These are phyloP conservation scores for Tyrophagus putrescentiae DNA, from an alignment of 1,140 invertebrate species.

Conservation along the genomic window DNA sequence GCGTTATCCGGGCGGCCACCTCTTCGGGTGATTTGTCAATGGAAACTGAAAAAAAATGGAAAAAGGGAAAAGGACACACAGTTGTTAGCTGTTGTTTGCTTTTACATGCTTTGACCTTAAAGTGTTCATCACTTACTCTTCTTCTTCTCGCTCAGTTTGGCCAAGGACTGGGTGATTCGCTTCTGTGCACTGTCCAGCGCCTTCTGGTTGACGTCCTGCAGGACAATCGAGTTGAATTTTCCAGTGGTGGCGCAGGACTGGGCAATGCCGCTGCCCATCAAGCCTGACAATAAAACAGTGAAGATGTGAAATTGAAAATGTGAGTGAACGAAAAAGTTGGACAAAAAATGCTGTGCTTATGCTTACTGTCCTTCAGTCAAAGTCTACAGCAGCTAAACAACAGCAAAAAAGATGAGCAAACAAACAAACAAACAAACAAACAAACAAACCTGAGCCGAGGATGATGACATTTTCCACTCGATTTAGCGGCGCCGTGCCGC, in stretches of 20 bases:
- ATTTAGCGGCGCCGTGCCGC: background rate
- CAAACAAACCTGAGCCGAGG: constrained; percentile 66
- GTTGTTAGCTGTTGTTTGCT: too few relatives aligned
- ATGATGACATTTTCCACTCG: constrained; percentile 62
- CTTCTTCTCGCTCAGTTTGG: constrained; percentile 59
- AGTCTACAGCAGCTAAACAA: too few relatives aligned
- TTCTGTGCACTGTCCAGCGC: constrained; percentile 51
- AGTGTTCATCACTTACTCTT: constrained; percentile 35
- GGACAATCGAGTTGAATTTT: constrained; percentile 24
- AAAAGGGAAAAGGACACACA: too few relatives aligned
- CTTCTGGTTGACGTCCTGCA: constrained; percentile 52
- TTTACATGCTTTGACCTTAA: too few relatives aligned
- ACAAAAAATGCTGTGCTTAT: too few relatives aligned
- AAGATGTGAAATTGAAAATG: too few relatives aligned
- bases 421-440: too few relatives aligned
- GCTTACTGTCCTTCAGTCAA: too few relatives aligned
- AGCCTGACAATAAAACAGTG: too few relatives aligned
- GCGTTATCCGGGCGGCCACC: constrained; percentile 5
- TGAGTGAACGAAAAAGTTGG: too few relatives aligned
- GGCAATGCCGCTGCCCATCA: constrained; percentile 52
- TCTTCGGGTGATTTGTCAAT: background rate
- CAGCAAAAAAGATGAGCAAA: too few relatives aligned
- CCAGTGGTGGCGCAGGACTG: constrained; percentile 35
- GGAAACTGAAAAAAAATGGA: background rate
- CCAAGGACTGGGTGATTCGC: constrained; percentile 50